Evolutionary conservation across 2,888 invertebrate species (phyloP).

Genomic region (Anthrax anthrax): DNA sequence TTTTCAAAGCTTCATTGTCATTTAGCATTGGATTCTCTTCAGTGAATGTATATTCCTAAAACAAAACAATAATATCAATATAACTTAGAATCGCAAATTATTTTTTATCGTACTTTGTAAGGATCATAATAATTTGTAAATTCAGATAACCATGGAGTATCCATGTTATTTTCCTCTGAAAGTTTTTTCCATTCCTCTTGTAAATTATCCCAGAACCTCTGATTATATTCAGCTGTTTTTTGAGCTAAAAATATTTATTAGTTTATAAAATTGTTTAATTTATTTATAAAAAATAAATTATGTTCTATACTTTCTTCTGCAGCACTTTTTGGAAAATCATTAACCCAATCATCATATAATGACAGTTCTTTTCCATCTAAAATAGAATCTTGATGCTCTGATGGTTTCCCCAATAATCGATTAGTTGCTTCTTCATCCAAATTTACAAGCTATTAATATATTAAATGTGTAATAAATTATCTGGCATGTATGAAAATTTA

Average conservation of each 20-base stretch:
- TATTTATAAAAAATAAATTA: neutral
- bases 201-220: conserved; percentile 46
- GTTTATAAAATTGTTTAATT: neutral
- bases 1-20: conserved; percentile 62
- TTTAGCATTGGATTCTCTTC: conserved; percentile 77
- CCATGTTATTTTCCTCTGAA: conserved; percentile 40
- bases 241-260: conserved; percentile 23
- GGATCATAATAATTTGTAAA: conserved; percentile 47
- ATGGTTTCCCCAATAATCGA: too few relatives aligned
- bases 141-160: conserved; percentile 58
- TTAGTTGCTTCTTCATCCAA: too few relatives aligned
- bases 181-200: conserved; percentile 69
- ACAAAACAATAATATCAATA: neutral
- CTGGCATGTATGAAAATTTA: too few relatives aligned
- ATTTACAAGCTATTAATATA: too few relatives aligned
- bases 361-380: neutral
- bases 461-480: too few relatives aligned
- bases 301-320: conserved; percentile 38
- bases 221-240: conserved; percentile 46
- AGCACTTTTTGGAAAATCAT: conserved; percentile 42
- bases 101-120: conserved; percentile 37
- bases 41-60: conserved; percentile 61
- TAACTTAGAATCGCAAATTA: too few relatives aligned
- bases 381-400: too few relatives aligned
- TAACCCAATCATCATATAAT: conserved; percentile 26